Percentiles rank a stretch among this genome's conserved stretches.
Evolutionary conservation across 2,888 invertebrate species (phyloP).

Genomic region (Minunthozetes semirufus): DNA sequence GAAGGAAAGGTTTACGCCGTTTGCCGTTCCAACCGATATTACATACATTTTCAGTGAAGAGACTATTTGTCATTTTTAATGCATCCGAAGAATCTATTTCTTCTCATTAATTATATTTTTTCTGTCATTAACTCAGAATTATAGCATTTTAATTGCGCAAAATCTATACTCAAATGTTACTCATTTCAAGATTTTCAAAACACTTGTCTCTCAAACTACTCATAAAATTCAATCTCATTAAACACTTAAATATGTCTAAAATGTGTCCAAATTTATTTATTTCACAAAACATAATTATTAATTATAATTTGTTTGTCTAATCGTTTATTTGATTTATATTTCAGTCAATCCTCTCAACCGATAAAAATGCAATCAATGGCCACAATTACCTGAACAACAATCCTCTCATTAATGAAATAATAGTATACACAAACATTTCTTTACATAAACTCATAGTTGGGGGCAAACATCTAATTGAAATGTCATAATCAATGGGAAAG

Average conservation of each 20-base stretch:
- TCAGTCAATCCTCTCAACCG: too few relatives aligned
- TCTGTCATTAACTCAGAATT: conserved; percentile 9
- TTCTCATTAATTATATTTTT: conserved; percentile 27
- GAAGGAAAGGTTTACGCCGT: neutral
- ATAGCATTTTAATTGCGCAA: conserved; percentile 16
- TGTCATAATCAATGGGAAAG: neutral
- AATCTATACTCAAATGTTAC: neutral
- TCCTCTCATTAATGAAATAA: neutral
- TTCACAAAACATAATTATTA: neutral
- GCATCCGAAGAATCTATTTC: neutral
- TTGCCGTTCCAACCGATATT: neutral
- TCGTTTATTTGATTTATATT: too few relatives aligned
- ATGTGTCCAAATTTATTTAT: neutral
- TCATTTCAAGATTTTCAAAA: neutral
- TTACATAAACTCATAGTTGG: neutral
- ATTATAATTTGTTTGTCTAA: neutral
- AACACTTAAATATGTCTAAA: neutral
- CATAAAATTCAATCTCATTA: neutral
- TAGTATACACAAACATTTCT: neutral
- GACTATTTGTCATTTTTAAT: conserved; percentile 28
- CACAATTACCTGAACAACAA: conserved; percentile 1
- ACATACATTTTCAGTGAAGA: neutral
- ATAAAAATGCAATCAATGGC: neutral
- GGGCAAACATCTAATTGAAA: neutral
- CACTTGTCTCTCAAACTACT: neutral